Evolutionary conservation across 92 coral and sea anemone genomes (phyloP).

Genomic region (Galaxea fascicularis): DNA sequence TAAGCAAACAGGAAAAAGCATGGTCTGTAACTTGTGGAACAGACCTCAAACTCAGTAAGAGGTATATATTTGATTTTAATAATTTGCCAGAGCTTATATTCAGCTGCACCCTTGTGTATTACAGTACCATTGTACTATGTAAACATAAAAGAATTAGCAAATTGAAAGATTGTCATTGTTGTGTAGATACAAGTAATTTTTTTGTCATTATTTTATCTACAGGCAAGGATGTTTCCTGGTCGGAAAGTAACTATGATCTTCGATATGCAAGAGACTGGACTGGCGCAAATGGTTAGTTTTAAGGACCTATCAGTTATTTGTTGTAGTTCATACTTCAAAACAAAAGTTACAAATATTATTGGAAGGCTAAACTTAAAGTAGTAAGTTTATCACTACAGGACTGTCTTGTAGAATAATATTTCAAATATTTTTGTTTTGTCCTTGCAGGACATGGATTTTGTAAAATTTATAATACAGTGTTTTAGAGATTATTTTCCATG

Average conservation of each 20-base stretch:
- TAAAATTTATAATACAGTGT: conserved; percentile 76
- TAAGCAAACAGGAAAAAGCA: no score
- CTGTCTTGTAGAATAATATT: neutral
- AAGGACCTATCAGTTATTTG: neutral
- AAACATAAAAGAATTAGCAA: no score
- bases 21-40: no score
- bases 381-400: neutral
- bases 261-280: conserved; percentile 90
- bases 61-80: no score
- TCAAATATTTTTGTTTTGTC: neutral
- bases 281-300: conserved; percentile 82
- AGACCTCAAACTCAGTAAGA: no score
- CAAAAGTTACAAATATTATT: neutral
- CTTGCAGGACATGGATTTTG: conserved; percentile 87
- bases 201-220: neutral
- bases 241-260: conserved; percentile 77
- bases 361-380: no score
- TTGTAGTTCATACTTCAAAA: no score
- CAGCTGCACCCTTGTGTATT: no score
- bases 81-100: no score
- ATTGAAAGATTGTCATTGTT: no score
- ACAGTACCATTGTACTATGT: no score
- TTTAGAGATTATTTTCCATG: conserved; percentile 84
- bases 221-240: conserved; percentile 87
- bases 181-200: no score